Base-by-base conservation (phyloP, 2,797 vertebrate species). In the Schizothorax lantsangensis region DNA sequence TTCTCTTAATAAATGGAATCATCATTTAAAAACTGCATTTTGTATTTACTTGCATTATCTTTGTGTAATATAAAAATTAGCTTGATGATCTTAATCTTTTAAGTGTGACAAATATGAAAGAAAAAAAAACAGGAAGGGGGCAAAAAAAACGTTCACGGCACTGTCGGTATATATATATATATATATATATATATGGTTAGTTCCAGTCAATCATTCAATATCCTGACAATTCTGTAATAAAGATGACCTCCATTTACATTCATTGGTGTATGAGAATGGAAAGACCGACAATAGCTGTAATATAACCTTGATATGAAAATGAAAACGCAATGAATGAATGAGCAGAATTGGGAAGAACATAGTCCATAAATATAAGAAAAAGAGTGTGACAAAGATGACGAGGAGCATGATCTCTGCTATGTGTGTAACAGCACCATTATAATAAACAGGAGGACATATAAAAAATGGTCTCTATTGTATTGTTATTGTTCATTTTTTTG, bases 161-260 rank as follows among this genome's bases (percentile, higher is more conserved):
- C 30, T 30, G 30, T 30, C 1, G 30, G 30, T 30, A 30, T 30
- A 30, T 30, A 30, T 30, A 30, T 30, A 30, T n/a, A n/a, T n/a
- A n/a, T n/a, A 30, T 30, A 30, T 30, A 30, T 30, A 30, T 30
- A 30, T n/a, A 30, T 30, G 30, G 30, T 30, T 30, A 30, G 30
- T 30, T 30, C 30, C 30, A n/a, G n/a, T n/a, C n/a, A n/a, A n/a
- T n/a, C n/a, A n/a, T 6, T 47, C 71, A 33, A 38, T 75, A 74
- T 85, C 10, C 71, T 78, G 30, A 81, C n/a, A 72, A 26, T 71
- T 84, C 57, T 57, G 73, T 83, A 59, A 79, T 81, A 59, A 68
- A 83, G 33, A 79, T 81, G 40, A 79, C 59, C 69, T 73, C 40
- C 59, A 84, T 59, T 83, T 82, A 83, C 57, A 86, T 87, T 89